Base-by-base conservation (phyloP, 2,797 vertebrate genomes). In the Gymnocypris eckloni region DNA sequence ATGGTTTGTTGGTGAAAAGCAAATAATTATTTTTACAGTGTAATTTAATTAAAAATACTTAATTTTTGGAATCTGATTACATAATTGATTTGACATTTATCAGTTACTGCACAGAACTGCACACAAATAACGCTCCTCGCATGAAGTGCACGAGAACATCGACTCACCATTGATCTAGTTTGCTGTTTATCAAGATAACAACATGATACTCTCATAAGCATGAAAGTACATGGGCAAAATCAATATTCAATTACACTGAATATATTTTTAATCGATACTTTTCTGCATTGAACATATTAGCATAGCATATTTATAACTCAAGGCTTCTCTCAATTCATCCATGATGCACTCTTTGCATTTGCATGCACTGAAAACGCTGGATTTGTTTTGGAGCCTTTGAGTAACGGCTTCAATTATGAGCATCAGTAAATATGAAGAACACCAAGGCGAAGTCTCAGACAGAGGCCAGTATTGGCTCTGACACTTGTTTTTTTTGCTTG, bases 351-450 rank as follows among this genome's bases (percentile, higher is more conserved):
- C 6, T 66, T 33, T 66, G 28, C 12, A 8, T 16, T 28, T 72
- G 6, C 41, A 25, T 70, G 37, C 37, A 20, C 20, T 41, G 4
- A 69, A 71, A 71, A 71, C 6, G 11, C 69, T 0, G 10, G 3
- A 37, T 70, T 10, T 41, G 39, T 22, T 41, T 1, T 22, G 0
- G 33, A 71, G 69, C 12, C 41, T 25, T 16, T 28, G 71, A 73
- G 71, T 4, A 73, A 50, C 3, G 12, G 7, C 59, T 28, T 73
- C n/a, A 73, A 2, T 73, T 73, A 28, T 28, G 71, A 73, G 71
- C 71, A 0, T 73, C n/a, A 28, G 71, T 73, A 25, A 73, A 73
- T 73, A 50, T 73, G 71, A 73, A n/a, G 18, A 37, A 39, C 67
- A 15, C 41, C 43, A 25, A 16, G 45, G 43, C 22, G 25, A 25